phyloP scores from a whole-genome alignment of 2,797 vertebrate genomes.

The Gila robusta region DNA sequence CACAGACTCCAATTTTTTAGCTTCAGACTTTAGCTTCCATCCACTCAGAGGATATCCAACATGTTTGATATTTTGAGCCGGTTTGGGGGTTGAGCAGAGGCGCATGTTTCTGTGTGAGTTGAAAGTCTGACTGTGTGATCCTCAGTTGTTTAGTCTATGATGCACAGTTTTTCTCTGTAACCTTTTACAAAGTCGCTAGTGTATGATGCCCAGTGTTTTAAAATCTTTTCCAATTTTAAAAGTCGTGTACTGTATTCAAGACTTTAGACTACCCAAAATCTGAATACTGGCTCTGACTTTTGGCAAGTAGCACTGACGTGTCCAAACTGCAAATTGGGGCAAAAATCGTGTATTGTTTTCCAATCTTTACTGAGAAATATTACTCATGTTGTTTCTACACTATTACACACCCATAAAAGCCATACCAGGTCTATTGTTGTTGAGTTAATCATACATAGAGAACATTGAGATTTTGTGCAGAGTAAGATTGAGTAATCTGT shows the following conservation, averaged over 20 bases:
- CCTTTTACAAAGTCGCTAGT: neutral
- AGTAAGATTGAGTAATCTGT: constrained; percentile 42
- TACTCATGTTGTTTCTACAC: constrained; percentile 4
- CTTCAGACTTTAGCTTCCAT: neutral
- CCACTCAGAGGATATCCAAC: neutral
- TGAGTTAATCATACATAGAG: constrained; percentile 35
- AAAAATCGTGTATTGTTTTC: neutral
- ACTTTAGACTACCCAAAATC: neutral
- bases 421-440: constrained; percentile 23
- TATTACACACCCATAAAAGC: constrained; percentile 13
- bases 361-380: neutral
- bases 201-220: neutral
- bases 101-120: neutral
- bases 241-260: neutral
- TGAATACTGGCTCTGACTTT: constrained; percentile 1
- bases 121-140: neutral
- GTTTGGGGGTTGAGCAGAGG: neutral
- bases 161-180: neutral
- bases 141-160: neutral
- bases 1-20: neutral
- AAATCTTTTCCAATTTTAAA: neutral
- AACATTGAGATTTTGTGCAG: neutral
- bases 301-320: neutral
- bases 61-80: neutral
- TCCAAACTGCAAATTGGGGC: neutral